Conservation (phyloP, 2,797 vertebrate genomes). For the Smutsia gigantea region DNA sequence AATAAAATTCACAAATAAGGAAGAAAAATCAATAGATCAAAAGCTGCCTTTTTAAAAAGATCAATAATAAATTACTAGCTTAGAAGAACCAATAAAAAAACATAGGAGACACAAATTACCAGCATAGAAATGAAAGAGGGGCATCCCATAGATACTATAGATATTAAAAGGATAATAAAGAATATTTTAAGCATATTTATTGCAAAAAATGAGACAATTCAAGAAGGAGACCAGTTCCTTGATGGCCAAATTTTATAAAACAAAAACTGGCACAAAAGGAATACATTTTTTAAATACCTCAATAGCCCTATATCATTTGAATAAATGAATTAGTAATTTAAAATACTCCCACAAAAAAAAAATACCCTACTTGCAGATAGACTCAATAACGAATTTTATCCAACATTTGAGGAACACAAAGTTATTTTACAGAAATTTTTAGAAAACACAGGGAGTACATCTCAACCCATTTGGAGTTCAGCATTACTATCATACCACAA, state of each 20-base stretch:
- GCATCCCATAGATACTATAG: neutral
- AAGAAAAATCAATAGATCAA: neutral
- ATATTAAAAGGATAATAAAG: neutral
- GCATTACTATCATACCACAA: neutral
- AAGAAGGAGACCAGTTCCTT: neutral
- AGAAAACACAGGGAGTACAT: neutral
- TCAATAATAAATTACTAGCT: neutral
- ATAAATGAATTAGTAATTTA: neutral
- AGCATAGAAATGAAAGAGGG: neutral
- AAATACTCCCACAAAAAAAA: neutral
- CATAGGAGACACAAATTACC: neutral
- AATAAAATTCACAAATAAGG: neutral
- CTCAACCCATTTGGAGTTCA: neutral
- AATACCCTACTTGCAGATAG: neutral
- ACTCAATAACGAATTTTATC: neutral
- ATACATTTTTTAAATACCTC: neutral
- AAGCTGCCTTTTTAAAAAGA: neutral
- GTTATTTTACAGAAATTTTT: neutral
- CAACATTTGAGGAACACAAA: neutral
- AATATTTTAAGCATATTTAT: neutral
- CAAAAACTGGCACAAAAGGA: neutral
- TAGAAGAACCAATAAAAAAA: neutral
- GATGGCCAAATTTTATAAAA: neutral
- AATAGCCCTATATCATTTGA: neutral
- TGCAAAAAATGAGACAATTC: neutral